phyloP scores from a whole-genome alignment of 1,140 invertebrate species.

The Drosophila repleta region DNA sequence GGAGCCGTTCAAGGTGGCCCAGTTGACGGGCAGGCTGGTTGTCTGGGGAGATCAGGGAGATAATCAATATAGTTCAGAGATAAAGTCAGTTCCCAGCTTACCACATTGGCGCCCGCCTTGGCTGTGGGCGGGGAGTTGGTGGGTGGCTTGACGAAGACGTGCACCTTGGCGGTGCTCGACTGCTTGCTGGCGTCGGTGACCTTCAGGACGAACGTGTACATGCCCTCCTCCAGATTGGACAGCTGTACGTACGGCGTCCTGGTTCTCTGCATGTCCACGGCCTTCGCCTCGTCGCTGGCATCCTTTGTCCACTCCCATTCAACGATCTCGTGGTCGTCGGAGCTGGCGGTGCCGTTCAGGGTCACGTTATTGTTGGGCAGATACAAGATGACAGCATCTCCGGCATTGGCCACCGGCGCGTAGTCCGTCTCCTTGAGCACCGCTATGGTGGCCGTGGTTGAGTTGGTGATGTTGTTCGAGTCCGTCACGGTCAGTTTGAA shows the following conservation, averaged over 20 bases:
- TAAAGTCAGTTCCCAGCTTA: constrained; percentile 31
- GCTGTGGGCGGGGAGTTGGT: constrained; percentile 93
- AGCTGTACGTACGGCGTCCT: constrained; percentile 91
- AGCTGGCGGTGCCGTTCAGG: constrained; percentile 94
- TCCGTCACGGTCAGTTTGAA: constrained; percentile 97
- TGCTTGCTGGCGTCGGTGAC: constrained; percentile 96
- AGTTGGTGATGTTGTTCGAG: constrained; percentile 94
- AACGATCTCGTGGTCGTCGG: constrained; percentile 96
- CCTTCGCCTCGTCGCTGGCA: constrained; percentile 91
- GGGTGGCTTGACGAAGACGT: constrained; percentile 96
- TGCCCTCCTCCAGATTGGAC: constrained; percentile 95
- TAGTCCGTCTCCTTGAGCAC: constrained; percentile 97
- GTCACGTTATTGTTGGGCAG: constrained; percentile 95
- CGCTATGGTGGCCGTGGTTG: constrained; percentile 93
- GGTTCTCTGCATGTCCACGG: constrained; percentile 97
- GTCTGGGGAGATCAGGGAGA: constrained; percentile 85
- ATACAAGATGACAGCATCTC: constrained; percentile 95
- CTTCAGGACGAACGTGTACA: constrained; percentile 96
- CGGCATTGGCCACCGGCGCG: constrained; percentile 97
- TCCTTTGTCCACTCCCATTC: constrained; percentile 98
- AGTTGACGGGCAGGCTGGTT: constrained; percentile 92
- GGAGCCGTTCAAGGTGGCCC: constrained; percentile 91
- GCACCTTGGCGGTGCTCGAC: constrained; percentile 92
- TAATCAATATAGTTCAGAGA: background rate
- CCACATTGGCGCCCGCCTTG: constrained; percentile 85